phyloP scores from a whole-genome alignment of 1,140 invertebrate species.

The Hycleus cichorii region DNA sequence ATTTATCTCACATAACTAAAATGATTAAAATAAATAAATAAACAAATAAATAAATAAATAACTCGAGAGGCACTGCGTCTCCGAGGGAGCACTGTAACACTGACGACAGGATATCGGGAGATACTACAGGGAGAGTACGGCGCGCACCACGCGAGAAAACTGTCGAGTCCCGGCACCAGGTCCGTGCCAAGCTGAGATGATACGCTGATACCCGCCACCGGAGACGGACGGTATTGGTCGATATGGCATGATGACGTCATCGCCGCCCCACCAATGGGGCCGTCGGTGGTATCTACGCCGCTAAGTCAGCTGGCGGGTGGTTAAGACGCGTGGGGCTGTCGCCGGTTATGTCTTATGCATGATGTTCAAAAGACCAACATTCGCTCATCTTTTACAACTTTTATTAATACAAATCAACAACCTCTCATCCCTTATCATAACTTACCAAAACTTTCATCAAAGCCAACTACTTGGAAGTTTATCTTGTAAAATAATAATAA shows the following conservation, averaged over 20 bases:
- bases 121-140: slow-evolving; percentile 15
- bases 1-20: slow-evolving; percentile 6
- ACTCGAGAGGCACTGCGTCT: slow-evolving; percentile 8
- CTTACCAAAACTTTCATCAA: too few relatives aligned
- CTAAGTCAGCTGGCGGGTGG: slow-evolving; percentile 32
- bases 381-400: too few relatives aligned
- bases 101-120: slow-evolving; percentile 1
- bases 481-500: too few relatives aligned
- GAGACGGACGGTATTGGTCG: slow-evolving; percentile 34
- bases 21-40: not conserved
- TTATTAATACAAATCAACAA: too few relatives aligned
- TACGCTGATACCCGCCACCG: slow-evolving; percentile 36
- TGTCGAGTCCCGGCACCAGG: slow-evolving; percentile 23
- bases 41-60: too few relatives aligned
- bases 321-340: slow-evolving; percentile 30
- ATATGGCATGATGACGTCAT: slow-evolving; percentile 33
- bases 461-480: too few relatives aligned
- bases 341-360: too few relatives aligned
- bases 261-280: slow-evolving; percentile 29
- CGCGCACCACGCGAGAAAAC: slow-evolving; percentile 34
- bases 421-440: too few relatives aligned
- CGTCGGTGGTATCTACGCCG: slow-evolving; percentile 30
- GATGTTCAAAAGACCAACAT: too few relatives aligned
- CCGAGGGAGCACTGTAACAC: not conserved
- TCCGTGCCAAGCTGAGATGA: slow-evolving; percentile 37